phyloP scores from a whole-genome alignment of 2,888 invertebrate species.

The Theodoxus fluviatilis region DNA sequence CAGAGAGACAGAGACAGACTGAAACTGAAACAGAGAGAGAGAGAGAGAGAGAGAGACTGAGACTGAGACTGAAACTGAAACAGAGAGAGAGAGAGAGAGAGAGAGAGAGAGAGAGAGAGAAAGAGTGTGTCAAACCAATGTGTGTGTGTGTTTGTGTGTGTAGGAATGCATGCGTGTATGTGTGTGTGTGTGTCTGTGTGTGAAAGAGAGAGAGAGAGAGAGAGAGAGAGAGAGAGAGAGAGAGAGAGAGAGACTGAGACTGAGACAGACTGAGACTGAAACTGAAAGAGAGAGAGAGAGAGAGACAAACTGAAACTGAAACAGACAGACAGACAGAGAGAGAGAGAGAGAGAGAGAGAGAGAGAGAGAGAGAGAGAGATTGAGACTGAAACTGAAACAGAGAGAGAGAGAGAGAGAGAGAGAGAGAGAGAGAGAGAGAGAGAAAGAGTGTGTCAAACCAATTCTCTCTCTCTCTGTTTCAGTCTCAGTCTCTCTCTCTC shows the following conservation, averaged over 20 bases:
- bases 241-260: slow-evolving; percentile 3
- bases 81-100: neutral
- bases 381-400: neutral
- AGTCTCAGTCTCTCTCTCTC: neutral
- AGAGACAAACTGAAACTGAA: neutral
- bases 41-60: too few relatives aligned
- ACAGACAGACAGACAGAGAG: neutral
- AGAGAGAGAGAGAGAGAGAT: slow-evolving; percentile 6
- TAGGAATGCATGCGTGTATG: neutral
- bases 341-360: neutral
- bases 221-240: neutral
- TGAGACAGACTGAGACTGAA: neutral
- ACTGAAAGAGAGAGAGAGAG: neutral
- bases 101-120: neutral
- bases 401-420: neutral
- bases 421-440: neutral
- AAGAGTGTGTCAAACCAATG: neutral
- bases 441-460: neutral
- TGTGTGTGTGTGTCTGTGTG: neutral
- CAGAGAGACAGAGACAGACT: neutral
- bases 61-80: neutral
- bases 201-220: neutral
- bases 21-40: neutral
- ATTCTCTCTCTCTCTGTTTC: neutral
- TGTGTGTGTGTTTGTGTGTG: slow-evolving; percentile 2